These are phyloP conservation scores for Phragmatobia fuliginosa DNA, from an alignment of 2,888 invertebrate species.

Conservation along the genomic window DNA sequence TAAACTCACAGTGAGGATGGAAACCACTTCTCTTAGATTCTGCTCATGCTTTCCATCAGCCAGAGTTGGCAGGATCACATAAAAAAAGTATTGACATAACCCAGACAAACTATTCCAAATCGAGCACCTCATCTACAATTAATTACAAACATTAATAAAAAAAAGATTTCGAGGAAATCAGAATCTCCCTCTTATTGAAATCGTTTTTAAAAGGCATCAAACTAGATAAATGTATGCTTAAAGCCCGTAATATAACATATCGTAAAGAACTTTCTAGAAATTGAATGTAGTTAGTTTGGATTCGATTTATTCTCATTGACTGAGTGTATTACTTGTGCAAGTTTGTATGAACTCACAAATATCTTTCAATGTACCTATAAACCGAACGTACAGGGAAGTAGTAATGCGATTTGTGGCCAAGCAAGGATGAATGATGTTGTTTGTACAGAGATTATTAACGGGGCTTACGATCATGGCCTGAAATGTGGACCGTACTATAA, in stretches of 20 bases:
- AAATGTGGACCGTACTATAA: constrained; percentile 33
- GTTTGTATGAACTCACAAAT: constrained; percentile 37
- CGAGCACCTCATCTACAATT: no score
- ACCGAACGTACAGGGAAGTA: constrained; percentile 48
- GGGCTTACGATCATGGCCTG: constrained; percentile 33
- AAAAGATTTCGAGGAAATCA: background rate
- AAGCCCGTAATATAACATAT: background rate
- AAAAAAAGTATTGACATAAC: no score
- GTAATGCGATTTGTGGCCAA: constrained; percentile 55
- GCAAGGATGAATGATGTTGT: constrained; percentile 52
- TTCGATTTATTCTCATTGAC: background rate
- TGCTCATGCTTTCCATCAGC: no score
- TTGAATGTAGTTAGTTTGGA: background rate
- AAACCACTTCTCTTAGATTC: no score
- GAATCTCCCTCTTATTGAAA: background rate
- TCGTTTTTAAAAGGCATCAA: no score
- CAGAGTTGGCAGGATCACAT: no score
- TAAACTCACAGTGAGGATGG: no score
- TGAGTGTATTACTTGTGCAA: constrained; percentile 1
- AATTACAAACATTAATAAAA: no score
- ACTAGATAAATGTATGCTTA: background rate
- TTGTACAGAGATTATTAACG: constrained; percentile 50
- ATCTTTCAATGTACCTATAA: constrained; percentile 34
- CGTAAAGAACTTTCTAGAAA: background rate
- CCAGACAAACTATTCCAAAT: no score